These are phyloP conservation scores for Oryzias woworae DNA, from an alignment of 2,113 vertebrate species.

Conservation along the genomic window DNA sequence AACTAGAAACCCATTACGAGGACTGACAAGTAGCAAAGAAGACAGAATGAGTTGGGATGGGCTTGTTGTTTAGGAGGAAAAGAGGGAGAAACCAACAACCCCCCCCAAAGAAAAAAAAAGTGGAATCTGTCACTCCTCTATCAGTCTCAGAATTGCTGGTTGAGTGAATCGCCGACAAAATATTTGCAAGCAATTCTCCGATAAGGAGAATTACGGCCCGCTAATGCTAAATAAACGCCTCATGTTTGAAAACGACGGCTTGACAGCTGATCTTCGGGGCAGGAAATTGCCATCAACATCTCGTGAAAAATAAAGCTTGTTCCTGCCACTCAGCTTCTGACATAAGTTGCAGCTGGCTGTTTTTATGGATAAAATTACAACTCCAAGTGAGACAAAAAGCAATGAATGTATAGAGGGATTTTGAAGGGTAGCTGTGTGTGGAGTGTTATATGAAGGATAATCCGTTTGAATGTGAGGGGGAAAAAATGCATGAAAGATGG, in stretches of 20 bases:
- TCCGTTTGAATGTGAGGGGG: neutral
- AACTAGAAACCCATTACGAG: conserved; percentile 79
- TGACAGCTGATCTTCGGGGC: conserved; percentile 34
- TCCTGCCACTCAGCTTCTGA: conserved; percentile 36
- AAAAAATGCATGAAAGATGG: conserved; percentile 13
- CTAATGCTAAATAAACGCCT: conserved; percentile 56
- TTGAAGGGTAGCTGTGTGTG: conserved; percentile 8
- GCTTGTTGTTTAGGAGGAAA: conserved; percentile 3
- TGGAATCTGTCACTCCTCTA: conserved; percentile 48
- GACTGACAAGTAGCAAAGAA: conserved; percentile 71
- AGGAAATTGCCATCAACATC: conserved; percentile 34
- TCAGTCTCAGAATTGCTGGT: conserved; percentile 15
- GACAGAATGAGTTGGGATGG: conserved; percentile 40
- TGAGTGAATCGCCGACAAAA: conserved; percentile 39
- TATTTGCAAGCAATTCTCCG: conserved; percentile 56
- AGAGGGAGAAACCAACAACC: neutral
- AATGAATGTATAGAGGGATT: conserved; percentile 17
- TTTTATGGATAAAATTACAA: conserved; percentile 33
- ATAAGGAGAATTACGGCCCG: conserved; percentile 53
- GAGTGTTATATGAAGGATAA: conserved; percentile 11
- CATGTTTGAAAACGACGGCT: conserved; percentile 43
- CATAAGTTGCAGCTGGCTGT: conserved; percentile 32
- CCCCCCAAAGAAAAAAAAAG: conserved; percentile 52
- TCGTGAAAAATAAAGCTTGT: conserved; percentile 45
- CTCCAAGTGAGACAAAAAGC: conserved; percentile 20